phyloP scores from a whole-genome alignment of 2,797 vertebrate species.

The Spondyliosoma cantharus region DNA sequence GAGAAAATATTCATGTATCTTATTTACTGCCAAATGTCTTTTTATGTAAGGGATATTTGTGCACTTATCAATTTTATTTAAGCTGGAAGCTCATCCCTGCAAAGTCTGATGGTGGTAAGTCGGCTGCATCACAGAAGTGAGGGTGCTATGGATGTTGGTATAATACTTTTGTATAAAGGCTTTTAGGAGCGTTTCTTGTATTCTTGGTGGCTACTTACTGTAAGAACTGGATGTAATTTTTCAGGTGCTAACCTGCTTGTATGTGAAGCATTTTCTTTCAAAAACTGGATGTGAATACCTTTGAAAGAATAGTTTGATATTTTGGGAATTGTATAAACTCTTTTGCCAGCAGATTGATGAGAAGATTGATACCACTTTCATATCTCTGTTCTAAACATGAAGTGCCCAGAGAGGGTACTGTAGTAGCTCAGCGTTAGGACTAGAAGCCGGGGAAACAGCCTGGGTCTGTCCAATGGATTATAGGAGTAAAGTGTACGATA shows the following conservation, averaged over 20 bases:
- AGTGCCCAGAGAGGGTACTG: neutral
- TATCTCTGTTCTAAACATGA: neutral
- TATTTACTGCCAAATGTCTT: slow-evolving; percentile 76
- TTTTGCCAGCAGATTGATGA: neutral
- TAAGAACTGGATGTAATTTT: slow-evolving; percentile 25
- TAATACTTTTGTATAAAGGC: slow-evolving; percentile 46
- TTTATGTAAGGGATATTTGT: slow-evolving; percentile 76
- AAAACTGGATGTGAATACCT: slow-evolving; percentile 1
- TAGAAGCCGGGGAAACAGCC: neutral
- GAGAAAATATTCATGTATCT: slow-evolving; percentile 74
- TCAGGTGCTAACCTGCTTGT: slow-evolving; percentile 11
- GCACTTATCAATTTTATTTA: slow-evolving; percentile 81
- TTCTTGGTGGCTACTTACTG: slow-evolving; percentile 21
- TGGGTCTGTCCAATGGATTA: neutral
- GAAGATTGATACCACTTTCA: neutral
- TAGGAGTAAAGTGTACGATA: no score
- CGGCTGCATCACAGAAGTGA: slow-evolving; percentile 47
- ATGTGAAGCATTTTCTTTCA: neutral
- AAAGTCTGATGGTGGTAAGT: slow-evolving; percentile 56
- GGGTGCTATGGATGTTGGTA: slow-evolving; percentile 31
- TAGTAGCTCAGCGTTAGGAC: slow-evolving; percentile 6
- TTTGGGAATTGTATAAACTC: neutral
- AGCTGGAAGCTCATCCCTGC: slow-evolving; percentile 69
- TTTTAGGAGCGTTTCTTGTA: slow-evolving; percentile 23
- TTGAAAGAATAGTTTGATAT: neutral